Conservation (phyloP, 1,140 invertebrate genomes). For the Macrocentrus cingulum region DNA sequence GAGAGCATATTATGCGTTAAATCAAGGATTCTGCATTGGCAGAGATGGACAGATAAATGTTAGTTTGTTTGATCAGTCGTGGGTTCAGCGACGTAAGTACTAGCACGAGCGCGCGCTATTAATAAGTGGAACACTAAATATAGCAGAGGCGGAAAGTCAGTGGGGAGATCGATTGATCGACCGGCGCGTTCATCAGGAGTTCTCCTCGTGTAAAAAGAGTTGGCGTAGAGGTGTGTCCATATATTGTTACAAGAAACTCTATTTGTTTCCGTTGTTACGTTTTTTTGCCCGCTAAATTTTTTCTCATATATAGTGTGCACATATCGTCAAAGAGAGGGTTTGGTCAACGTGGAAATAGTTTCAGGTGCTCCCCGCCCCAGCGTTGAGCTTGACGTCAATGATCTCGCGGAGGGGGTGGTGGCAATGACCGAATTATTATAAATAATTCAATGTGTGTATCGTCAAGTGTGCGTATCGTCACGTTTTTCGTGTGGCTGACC, state of each 20-base stretch:
- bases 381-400: slow-evolving; percentile 25
- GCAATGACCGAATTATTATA: slow-evolving; percentile 34
- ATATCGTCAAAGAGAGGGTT: neutral
- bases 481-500: slow-evolving; percentile 4
- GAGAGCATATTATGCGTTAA: too few relatives aligned
- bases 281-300: too few relatives aligned
- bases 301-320: too few relatives aligned
- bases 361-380: neutral
- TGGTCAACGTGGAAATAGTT: neutral
- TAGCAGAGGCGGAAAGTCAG: slow-evolving; percentile 2
- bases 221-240: too few relatives aligned
- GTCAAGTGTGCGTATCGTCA: slow-evolving; percentile 1
- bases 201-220: neutral
- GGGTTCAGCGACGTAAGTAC: slow-evolving; percentile 4
- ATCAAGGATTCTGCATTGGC: neutral
- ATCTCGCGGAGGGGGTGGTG: slow-evolving; percentile 14
- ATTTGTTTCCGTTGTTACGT: too few relatives aligned
- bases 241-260: too few relatives aligned
- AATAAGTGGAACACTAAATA: slow-evolving; percentile 14
- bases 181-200: neutral
- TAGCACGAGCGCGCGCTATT: slow-evolving; percentile 2
- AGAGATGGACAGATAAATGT: neutral
- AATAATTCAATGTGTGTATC: slow-evolving; percentile 27
- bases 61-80: slow-evolving; percentile 16
- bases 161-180: slow-evolving; percentile 10